Percentiles rank a stretch among this genome's conserved stretches.
Evolutionary conservation across 2,797 vertebrate genomes (phyloP).

Genomic region (Gallinago nigripennis): DNA sequence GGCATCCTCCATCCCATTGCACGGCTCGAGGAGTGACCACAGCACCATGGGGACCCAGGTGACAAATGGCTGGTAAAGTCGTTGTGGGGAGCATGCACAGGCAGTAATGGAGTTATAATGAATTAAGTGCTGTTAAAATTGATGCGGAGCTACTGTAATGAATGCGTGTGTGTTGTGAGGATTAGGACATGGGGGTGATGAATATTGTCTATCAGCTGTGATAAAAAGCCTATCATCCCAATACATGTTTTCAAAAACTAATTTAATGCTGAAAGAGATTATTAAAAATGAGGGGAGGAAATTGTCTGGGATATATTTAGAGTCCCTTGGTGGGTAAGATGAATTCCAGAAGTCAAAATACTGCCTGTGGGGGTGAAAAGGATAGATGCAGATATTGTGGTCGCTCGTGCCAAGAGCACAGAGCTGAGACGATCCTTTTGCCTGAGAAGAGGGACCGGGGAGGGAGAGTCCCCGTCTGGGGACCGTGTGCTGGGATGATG

Average conservation of each 20-base stretch:
- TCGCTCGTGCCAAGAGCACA: not conserved
- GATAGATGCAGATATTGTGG: not conserved
- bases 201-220: constrained; percentile 25
- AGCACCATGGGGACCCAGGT: not conserved
- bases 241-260: constrained; percentile 39
- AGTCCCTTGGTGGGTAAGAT: constrained; percentile 21
- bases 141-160: not conserved
- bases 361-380: constrained; percentile 1
- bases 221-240: constrained; percentile 44
- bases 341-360: constrained; percentile 37
- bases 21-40: fast-evolving
- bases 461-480: not conserved
- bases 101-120: not conserved
- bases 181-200: not conserved
- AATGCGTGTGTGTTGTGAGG: not conserved
- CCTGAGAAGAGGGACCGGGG: fast-evolving
- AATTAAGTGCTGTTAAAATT: not conserved
- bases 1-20: not conserved
- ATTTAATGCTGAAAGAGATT: constrained; percentile 40
- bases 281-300: constrained; percentile 52
- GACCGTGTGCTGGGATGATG: not conserved
- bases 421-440: not conserved
- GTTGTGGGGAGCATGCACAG: not conserved
- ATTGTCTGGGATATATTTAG: constrained; percentile 42
- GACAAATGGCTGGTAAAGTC: fast-evolving